Percentiles rank a stretch among this genome's conserved stretches.
phyloP scores from a whole-genome alignment of 2,113 vertebrate species.

The Ailuropoda melanoleuca region DNA sequence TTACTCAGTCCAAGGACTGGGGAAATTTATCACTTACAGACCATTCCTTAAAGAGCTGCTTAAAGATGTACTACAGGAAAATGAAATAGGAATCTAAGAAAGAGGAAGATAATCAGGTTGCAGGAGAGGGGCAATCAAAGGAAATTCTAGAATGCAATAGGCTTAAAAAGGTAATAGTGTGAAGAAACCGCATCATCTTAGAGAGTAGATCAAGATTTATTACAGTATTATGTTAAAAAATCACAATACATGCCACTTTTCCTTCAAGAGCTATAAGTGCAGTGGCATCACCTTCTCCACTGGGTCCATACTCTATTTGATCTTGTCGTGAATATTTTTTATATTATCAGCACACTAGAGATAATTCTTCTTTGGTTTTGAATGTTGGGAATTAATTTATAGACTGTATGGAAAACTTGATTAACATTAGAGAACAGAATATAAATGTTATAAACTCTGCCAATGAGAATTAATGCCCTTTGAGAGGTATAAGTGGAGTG shows the following conservation, averaged over 20 bases:
- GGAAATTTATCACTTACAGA: neutral
- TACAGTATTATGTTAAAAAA: neutral
- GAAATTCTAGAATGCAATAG: neutral
- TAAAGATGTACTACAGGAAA: neutral
- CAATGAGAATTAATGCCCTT: neutral
- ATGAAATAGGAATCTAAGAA: neutral
- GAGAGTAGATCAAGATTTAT: neutral
- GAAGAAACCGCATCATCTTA: neutral
- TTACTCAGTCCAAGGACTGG: neutral
- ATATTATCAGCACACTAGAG: neutral
- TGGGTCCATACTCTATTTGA: neutral
- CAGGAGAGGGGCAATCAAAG: neutral
- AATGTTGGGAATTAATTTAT: neutral
- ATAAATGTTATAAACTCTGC: neutral
- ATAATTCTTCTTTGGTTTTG: slow-evolving; percentile 2
- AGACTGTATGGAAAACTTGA: neutral
- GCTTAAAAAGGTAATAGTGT: neutral
- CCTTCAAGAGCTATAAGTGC: neutral
- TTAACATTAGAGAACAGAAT: neutral
- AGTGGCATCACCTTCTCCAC: neutral
- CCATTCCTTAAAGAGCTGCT: slow-evolving; percentile 1
- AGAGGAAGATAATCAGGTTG: neutral
- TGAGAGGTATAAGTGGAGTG: neutral
- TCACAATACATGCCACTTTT: neutral
- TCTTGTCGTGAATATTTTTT: neutral